Base-by-base conservation (phyloP, 2,888 invertebrate species). In the Eupsilia transversa region DNA sequence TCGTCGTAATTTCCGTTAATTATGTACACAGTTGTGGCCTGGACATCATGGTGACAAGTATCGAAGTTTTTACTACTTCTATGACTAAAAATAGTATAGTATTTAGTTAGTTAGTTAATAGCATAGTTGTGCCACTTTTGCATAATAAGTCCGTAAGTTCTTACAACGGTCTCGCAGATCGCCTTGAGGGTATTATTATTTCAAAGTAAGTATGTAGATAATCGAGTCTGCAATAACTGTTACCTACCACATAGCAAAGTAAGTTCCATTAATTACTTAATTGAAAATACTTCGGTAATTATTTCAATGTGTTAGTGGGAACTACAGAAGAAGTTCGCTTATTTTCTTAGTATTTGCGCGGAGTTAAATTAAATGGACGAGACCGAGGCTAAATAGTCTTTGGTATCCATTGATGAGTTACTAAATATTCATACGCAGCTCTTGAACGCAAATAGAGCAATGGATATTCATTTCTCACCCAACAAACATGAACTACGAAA, bases 111-210 rank as follows among this genome's bases (percentile, higher is more conserved):
- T n/a, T n/a, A n/a, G n/a, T n/a, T n/a, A n/a, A n/a, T n/a, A n/a
- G 71, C 74, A 86, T 83, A 83, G 43, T 70, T 80, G 61, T 72
- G 43, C 54, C 12, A 72, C 33, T 82, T 84, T 82, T 80, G 84
- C 81, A 82, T 82, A 84, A 75, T 75, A 77, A 77, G 61, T 7
- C 46, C 49, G 59, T 72, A 71, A 74, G 59, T 83, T 86, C 56
- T 73, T 83, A 49, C 69, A 74, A 56, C 67, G 43, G 68, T 54
- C 68, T 60, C 14, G 59, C 65, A 68, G 59, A 71, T 61, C 57
- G 72, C 71, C 73, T 74, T 60, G 57, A 54, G 63, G 72, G n/a
- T 69, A 76, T 57, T 74, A 66, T 77, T 74, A 77, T 75, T 66
- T 56, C 12, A 57, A 79, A 82, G 23, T 60, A 69, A 49, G 38